phyloP scores from a whole-genome alignment of 1,140 invertebrate genomes.

The Drosophila jambulina region DNA sequence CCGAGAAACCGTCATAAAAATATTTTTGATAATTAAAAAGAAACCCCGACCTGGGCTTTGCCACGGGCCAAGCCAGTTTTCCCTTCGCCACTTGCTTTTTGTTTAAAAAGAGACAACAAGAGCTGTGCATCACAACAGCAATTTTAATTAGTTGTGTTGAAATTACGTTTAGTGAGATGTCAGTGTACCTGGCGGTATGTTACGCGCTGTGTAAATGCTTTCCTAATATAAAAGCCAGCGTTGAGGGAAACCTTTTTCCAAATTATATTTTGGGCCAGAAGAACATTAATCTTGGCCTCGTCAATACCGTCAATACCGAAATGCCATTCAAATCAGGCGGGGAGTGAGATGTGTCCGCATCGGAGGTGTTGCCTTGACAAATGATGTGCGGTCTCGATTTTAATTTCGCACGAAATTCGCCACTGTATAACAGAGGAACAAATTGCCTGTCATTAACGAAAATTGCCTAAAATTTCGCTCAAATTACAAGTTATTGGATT shows the following conservation, averaged over 20 bases:
- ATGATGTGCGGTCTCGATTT: slow-evolving; percentile 54
- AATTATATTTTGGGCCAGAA: slow-evolving; percentile 24
- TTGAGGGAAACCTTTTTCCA: slow-evolving; percentile 23
- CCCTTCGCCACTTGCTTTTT: slow-evolving; percentile 56
- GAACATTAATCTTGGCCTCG: slow-evolving; percentile 60
- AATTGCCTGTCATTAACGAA: slow-evolving; percentile 69
- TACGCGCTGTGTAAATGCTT: slow-evolving; percentile 39
- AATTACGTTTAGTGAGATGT: slow-evolving; percentile 53
- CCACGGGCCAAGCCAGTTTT: slow-evolving; percentile 78
- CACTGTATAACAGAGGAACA: slow-evolving; percentile 48
- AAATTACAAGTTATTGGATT: slow-evolving; percentile 9
- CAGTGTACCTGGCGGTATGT: slow-evolving; percentile 29
- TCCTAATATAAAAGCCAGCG: slow-evolving; percentile 35
- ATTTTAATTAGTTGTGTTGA: slow-evolving; percentile 68
- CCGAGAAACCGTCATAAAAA: slow-evolving; percentile 65
- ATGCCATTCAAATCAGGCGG: slow-evolving; percentile 56
- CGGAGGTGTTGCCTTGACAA: slow-evolving; percentile 64
- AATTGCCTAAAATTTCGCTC: slow-evolving; percentile 37
- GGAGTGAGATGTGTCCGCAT: slow-evolving; percentile 6
- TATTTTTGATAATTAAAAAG: slow-evolving; percentile 79
- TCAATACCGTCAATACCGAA: slow-evolving; percentile 53
- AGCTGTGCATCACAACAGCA: slow-evolving; percentile 15
- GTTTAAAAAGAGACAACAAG: slow-evolving; percentile 24
- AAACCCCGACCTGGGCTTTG: slow-evolving; percentile 64
- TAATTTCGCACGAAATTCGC: slow-evolving; percentile 58